phyloP scores from a whole-genome alignment of 2,113 vertebrate species.

The Jacana jacana region DNA sequence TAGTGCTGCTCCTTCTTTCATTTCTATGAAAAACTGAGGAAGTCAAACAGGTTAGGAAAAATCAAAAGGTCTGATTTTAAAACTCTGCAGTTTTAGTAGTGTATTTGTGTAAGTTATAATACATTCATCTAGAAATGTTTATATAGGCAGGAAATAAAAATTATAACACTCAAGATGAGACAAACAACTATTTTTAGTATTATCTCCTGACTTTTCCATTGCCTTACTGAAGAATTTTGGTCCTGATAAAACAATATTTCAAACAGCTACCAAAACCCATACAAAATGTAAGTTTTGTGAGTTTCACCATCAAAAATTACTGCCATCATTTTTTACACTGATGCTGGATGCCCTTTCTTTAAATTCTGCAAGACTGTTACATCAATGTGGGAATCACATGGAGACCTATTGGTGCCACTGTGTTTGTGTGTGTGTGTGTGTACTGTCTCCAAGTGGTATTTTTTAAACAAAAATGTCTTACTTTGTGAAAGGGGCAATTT shows the following conservation, averaged over 20 bases:
- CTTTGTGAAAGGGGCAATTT: slow-evolving; percentile 1
- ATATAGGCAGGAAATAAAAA: background rate
- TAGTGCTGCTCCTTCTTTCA: background rate
- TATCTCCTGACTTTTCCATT: background rate
- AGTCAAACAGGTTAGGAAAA: background rate
- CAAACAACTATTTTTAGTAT: background rate
- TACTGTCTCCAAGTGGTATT: background rate
- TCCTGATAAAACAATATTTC: background rate
- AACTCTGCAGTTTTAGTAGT: background rate
- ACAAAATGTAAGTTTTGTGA: background rate
- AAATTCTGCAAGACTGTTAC: background rate
- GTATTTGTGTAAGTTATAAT: background rate
- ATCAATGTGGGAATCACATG: background rate
- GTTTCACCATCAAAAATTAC: background rate
- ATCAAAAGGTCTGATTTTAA: background rate
- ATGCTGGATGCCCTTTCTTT: background rate
- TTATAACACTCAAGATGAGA: background rate
- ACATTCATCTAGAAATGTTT: background rate
- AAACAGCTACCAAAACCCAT: background rate
- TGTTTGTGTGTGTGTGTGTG: background rate
- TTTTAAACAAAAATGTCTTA: background rate
- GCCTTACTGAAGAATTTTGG: background rate
- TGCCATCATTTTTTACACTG: background rate
- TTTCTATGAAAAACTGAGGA: background rate
- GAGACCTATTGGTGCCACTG: background rate